Evolutionary conservation across 2,797 vertebrate species (phyloP), one percentile per base, ranked within the genome.

Genomic region (Bryconaethiops microstoma): DNA sequence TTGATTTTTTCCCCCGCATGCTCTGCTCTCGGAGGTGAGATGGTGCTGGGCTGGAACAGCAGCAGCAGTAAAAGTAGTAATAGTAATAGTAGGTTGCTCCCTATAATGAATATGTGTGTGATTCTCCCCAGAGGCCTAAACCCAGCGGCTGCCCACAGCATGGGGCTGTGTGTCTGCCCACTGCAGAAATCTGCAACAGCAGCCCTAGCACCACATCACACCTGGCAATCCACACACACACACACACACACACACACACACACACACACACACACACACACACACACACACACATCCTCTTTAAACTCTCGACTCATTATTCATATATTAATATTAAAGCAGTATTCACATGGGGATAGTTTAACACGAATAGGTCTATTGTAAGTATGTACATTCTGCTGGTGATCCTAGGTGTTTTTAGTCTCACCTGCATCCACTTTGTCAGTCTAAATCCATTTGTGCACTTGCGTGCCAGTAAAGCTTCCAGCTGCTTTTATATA

Each of bases 201-300:
- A 82, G 7, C 7, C n/a, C 19, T 6, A 12, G 57, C 63, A 65
- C 75, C 57, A 76, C 19, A 55, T 10, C 57, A 75, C 79, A 84
- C 55, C 79, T 84, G 79, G 62, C 39, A 45, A 52, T 81, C 57
- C 10, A 10, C 68, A 57, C 42, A 35, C 65, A 59, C 55, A 52
- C 59, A 71, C 54, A 40, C 52, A 54, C 42, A 45, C 42, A 45
- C 42, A 45, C 42, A 45, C 42, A 45, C 4, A 4, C 40, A 42
- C 40, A 10, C 68, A 57, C 42, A 35, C 65, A 59, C 55, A 52
- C 59, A 71, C 54, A 40, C 52, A 54, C 42, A 45, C 42, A 45
- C 42, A 2, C 42, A 2, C 42, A 45, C 42, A 45, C 6, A 6
- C 42, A 45, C 9, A 2, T 6, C 42, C 42, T 5, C 9, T n/a